These are phyloP conservation scores for Xiphorhynchus erythropygius DNA, from an alignment of 2,797 vertebrate species.

Conservation along the genomic window DNA sequence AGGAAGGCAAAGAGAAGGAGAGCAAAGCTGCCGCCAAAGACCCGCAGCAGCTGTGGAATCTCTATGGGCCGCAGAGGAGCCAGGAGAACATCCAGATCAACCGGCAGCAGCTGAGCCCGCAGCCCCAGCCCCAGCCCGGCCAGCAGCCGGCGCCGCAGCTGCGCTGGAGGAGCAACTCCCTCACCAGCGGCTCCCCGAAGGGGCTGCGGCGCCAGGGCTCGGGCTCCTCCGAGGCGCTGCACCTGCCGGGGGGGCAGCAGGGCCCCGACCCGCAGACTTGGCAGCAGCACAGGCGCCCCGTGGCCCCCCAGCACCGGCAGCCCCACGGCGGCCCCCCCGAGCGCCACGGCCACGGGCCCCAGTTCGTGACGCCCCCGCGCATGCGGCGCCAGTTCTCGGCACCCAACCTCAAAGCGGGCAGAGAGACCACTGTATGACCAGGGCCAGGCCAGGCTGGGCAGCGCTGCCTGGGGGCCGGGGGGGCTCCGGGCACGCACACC, in stretches of 20 bases:
- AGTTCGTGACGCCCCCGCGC: conserved; percentile 87
- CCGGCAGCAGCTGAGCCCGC: conserved; percentile 79
- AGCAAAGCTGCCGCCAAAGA: conserved; percentile 75
- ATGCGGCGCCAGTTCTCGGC: conserved; percentile 96
- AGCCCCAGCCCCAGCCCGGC: conserved; percentile 73
- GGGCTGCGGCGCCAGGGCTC: conserved; percentile 64
- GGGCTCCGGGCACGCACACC: background rate
- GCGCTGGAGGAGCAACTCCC: conserved; percentile 93
- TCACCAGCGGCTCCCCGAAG: conserved; percentile 84
- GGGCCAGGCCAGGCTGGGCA: background rate
- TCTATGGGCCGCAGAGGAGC: conserved; percentile 76
- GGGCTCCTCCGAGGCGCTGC: conserved; percentile 66
- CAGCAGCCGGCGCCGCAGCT: conserved; percentile 52
- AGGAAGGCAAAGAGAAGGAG: conserved; percentile 75
- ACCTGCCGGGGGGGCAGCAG: conserved; percentile 71
- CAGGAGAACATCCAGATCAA: conserved; percentile 83
- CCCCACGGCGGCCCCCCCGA: conserved; percentile 77
- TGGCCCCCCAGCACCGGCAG: conserved; percentile 81
- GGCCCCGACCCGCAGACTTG: conserved; percentile 78
- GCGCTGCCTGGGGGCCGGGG: background rate
- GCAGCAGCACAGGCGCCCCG: conserved; percentile 83
- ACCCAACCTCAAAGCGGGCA: conserved; percentile 93
- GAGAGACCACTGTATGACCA: conserved; percentile 91
- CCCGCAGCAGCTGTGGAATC: conserved; percentile 69
- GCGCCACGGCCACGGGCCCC: conserved; percentile 76